phyloP scores from a whole-genome alignment of 2,113 vertebrate species.

The Aegithalos caudatus region DNA sequence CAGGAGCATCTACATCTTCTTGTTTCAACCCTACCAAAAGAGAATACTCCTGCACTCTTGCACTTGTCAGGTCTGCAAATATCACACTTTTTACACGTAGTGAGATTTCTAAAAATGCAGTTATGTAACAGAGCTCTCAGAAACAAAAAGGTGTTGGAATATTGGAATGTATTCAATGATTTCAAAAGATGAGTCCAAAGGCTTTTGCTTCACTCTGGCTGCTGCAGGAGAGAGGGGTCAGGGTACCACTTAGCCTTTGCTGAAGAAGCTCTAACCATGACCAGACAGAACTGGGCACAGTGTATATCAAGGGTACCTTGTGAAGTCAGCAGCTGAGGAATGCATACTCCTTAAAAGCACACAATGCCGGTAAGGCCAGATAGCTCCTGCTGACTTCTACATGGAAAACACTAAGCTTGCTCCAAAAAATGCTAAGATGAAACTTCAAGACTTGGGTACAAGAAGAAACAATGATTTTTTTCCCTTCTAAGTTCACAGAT shows the following conservation, averaged over 20 bases:
- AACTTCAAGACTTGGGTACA: not conserved
- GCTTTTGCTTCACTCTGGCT: not conserved
- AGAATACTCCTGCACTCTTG: not conserved
- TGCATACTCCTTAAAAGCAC: accelerated
- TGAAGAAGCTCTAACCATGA: not conserved
- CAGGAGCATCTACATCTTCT: not conserved
- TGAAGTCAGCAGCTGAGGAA: not conserved
- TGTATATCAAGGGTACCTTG: accelerated
- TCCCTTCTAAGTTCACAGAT: not conserved
- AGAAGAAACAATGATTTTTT: not conserved
- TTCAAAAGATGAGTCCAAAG: not conserved
- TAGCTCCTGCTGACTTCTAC: not conserved
- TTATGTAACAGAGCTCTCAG: not conserved
- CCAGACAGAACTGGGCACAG: not conserved
- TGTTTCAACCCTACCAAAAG: not conserved
- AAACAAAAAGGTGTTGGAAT: not conserved
- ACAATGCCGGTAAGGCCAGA: not conserved
- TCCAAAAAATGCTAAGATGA: not conserved
- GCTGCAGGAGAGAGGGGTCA: not conserved
- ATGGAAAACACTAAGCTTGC: not conserved
- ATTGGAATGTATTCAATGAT: not conserved
- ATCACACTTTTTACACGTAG: not conserved
- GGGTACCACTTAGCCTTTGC: not conserved
- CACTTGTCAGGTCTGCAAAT: not conserved
- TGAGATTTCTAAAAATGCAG: not conserved